Base-by-base conservation (phyloP, 2,113 vertebrate species). In the Pyxicephalus adspersus region DNA sequence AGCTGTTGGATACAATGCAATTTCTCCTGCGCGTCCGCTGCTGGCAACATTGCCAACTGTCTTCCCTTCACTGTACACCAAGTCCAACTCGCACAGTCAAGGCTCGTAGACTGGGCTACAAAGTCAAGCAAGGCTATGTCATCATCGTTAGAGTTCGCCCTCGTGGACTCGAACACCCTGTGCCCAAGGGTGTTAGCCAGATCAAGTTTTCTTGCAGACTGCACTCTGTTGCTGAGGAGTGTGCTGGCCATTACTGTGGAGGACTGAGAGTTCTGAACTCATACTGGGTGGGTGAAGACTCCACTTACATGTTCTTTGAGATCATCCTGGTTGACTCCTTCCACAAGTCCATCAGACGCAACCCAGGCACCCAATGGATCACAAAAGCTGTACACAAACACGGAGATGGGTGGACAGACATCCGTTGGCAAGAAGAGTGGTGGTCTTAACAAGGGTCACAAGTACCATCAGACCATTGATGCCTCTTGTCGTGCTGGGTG, bases 81-180 rank as follows among this genome's bases (percentile, higher is more conserved):
- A 90, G 96, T 73, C 96, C 97, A 38, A 98, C 96, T 31, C 89
- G 97, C 52, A 96, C 96, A 0, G 97, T 99, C 88, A 99, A 98
- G 81, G 98, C 97, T 29, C 95, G 97, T 60, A 87, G 98, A 55
- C 93, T 99, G 89, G 98, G 97, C 0, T 99, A 99, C 92, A 99
- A 99, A 88, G 96, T 96, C 77, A 99, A 99, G 88, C 97, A 99
- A 92, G 98, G 97, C n/a, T n/a, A n/a, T n/a, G n/a, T n/a, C n/a
- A n/a, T n/a, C n/a, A n/a, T n/a, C n/a, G n/a, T n/a, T n/a, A n/a
- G n/a, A n/a, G n/a, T n/a, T n/a, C n/a, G n/a, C n/a, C n/a, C n/a
- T n/a, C n/a, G n/a, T n/a, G n/a, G n/a, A n/a, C n/a, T n/a, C n/a
- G n/a, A n/a, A n/a, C n/a, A n/a, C n/a, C n/a, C n/a, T n/a, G n/a